A percentile compares a stretch with the other conserved stretches of the same genome.
Evolutionary conservation across 2,113 vertebrate species (phyloP).

Genomic region (Mesitornis unicolor): DNA sequence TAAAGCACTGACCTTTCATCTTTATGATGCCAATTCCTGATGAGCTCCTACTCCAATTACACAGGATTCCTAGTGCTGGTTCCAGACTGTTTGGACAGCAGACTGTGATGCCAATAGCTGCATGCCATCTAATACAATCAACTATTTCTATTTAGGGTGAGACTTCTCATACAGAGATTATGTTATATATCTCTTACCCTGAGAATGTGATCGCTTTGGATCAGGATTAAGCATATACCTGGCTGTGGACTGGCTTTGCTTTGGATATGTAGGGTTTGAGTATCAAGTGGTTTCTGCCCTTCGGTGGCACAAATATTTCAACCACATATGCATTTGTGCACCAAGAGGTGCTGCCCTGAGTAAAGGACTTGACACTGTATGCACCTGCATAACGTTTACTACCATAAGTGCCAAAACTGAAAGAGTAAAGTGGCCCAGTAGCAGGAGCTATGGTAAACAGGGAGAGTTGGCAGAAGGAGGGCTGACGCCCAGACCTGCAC

Average conservation of each 20-base stretch:
- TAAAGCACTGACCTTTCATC: conserved; percentile 56
- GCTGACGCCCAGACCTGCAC: neutral
- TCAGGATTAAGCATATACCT: neutral
- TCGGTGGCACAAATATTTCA: neutral
- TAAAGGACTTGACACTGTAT: neutral
- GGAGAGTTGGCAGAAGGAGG: neutral
- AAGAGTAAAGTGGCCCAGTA: neutral
- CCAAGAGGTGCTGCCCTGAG: neutral
- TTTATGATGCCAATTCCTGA: conserved; percentile 35
- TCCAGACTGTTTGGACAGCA: conserved; percentile 28
- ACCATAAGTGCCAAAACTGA: neutral
- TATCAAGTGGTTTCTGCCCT: neutral
- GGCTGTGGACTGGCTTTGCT: neutral
- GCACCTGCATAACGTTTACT: neutral
- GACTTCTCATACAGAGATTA: neutral
- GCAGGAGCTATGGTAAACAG: neutral
- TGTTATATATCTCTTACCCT: neutral
- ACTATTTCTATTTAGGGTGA: neutral
- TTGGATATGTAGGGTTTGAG: neutral
- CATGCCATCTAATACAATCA: neutral
- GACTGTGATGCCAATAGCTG: neutral
- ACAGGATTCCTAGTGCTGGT: neutral
- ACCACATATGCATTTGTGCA: neutral
- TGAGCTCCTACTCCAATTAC: conserved; percentile 16
- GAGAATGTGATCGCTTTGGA: neutral